Evolutionary conservation across 2,797 vertebrate species (phyloP).

Genomic region (Hafferia zeledoni): DNA sequence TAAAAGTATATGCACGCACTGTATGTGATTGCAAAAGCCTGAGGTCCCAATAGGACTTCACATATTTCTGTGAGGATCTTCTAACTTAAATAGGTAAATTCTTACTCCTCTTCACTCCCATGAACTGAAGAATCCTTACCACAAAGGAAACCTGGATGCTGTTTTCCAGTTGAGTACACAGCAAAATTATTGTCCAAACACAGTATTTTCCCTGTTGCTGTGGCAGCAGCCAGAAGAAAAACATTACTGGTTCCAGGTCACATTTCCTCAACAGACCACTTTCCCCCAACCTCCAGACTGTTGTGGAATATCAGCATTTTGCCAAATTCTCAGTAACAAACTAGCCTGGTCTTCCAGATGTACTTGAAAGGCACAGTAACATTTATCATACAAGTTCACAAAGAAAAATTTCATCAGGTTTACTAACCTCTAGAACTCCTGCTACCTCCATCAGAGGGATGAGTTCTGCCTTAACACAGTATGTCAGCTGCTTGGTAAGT

Average conservation of each 20-base stretch:
- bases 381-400: not conserved
- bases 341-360: not conserved
- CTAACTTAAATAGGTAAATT: not conserved
- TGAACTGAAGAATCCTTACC: not conserved
- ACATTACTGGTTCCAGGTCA: not conserved
- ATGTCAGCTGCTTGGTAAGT: slow-evolving; percentile 87
- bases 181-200: not conserved
- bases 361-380: not conserved
- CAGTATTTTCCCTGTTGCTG: not conserved
- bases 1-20: not conserved
- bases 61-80: not conserved
- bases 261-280: not conserved
- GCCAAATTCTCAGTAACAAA: not conserved
- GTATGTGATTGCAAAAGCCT: not conserved
- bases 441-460: slow-evolving; percentile 96
- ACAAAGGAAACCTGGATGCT: not conserved
- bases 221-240: not conserved
- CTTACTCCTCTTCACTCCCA: not conserved
- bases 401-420: not conserved
- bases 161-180: not conserved
- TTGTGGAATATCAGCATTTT: not conserved
- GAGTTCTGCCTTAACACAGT: slow-evolving; percentile 91
- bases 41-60: not conserved
- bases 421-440: slow-evolving; percentile 91
- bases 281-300: no score